A percentile compares a stretch with the other conserved stretches of the same genome.
These are phyloP conservation scores for Microvelia longipes DNA, from an alignment of 1,140 invertebrate genomes.

Conservation along the genomic window DNA sequence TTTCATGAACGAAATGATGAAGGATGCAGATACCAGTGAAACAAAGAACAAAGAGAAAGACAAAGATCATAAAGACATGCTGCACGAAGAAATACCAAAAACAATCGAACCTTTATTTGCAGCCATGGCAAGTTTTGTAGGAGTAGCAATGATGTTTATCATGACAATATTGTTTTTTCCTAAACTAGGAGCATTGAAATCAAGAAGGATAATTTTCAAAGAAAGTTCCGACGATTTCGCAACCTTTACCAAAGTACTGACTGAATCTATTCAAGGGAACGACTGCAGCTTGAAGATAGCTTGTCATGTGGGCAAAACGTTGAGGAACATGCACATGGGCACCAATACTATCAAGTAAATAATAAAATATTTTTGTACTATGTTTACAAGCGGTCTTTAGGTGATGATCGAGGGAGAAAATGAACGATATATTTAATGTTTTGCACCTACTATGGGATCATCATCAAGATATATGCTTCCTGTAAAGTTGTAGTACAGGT, in stretches of 20 bases:
- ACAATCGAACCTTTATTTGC: conserved; percentile 31
- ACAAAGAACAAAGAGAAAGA: not conserved
- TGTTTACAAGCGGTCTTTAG: not conserved
- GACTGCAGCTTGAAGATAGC: conserved; percentile 23
- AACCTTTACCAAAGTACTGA: conserved; percentile 18
- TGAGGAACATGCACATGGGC: conserved; percentile 18
- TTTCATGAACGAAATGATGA: conserved; percentile 1
- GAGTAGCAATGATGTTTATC: conserved; percentile 33
- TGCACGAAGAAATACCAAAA: not conserved
- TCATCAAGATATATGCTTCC: too few relatives aligned
- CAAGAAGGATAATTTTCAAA: conserved; percentile 10
- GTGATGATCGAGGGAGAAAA: not conserved
- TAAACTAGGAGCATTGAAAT: conserved; percentile 23
- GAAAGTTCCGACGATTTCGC: conserved; percentile 20
- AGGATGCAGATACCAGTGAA: not conserved
- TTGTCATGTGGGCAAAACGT: conserved; percentile 22
- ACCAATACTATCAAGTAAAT: conserved; percentile 21
- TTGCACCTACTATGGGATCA: not conserved
- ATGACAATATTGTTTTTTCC: conserved; percentile 31
- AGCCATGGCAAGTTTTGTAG: conserved; percentile 34
- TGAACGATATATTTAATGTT: not conserved
- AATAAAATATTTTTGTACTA: not conserved
- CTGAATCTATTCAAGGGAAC: conserved; percentile 23
- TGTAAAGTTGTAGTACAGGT: too few relatives aligned
- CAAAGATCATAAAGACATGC: not conserved